Evolutionary conservation across 2,797 vertebrate genomes (phyloP), one percentile per base, ranked within the genome.

Genomic region (Pyrocephalus nanus): DNA sequence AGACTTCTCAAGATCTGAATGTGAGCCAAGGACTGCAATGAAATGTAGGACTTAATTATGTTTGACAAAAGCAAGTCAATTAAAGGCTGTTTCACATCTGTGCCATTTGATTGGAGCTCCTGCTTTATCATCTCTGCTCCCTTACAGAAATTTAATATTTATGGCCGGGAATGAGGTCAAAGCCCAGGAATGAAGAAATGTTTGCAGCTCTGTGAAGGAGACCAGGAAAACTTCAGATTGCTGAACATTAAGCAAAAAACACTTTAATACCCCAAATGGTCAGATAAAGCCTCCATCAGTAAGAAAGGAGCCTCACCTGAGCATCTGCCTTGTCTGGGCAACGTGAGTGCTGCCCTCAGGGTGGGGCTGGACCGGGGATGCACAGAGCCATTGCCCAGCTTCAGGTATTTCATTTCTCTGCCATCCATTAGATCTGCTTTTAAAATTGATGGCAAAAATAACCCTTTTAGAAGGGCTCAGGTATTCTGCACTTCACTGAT

Each of bases 21-120:
- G 3, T 1, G 20, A 90, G 95, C 94, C 95, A 96, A 90, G 76
- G 69, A 57, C 92, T 65, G 93, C 92, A 91, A 50, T 50, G 88
- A 94, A 95, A 94, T 71, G 80, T 8, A 93, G 79, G 87, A 92
- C 88, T 92, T 94, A 80, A 96, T 96, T 96, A 94, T 5, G 53
- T 71, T 89, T 91, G 89, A 96, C 93, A 94, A 96, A 96, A 88
- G 89, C 76, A 85, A 92, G 95, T 93, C 95, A 93, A 94, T 97
- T 92, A 94, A 93, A 94, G 70, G 58, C 79, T 60, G 51, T 32
- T 82, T 92, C 70, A 73, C 88, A 70, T 95, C 92, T 95, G 92
- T 94, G 87, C 47, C 81, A 16, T 90, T 92, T 71, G 81, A 94
- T 42, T 53, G 8, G 23, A 53, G 77, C 82, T 91, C 60, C 88